Percentiles rank a stretch among this genome's conserved stretches.
Evolutionary conservation across 2,888 invertebrate genomes (phyloP).

Genomic region (Scaeva pyrastri): DNA sequence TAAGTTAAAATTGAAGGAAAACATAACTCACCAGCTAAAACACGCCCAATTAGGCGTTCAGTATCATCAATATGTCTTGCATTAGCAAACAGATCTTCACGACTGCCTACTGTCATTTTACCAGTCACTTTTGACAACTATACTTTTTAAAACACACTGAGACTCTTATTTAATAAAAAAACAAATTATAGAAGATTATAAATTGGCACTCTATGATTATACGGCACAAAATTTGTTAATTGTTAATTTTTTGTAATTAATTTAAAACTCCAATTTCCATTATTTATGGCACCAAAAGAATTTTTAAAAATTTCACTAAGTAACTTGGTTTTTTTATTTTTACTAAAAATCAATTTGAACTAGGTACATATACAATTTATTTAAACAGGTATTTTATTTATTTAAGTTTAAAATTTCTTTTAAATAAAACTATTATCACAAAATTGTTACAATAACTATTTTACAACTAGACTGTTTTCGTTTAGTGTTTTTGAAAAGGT

Average conservation of each 20-base stretch:
- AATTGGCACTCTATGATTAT: constrained; percentile 39
- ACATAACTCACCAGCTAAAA: constrained; percentile 82
- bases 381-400: not conserved
- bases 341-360: constrained; percentile 54
- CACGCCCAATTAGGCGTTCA: constrained; percentile 83
- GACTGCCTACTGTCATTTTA: constrained; percentile 83
- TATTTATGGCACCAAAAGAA: constrained; percentile 60
- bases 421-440: constrained; percentile 66
- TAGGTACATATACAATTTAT: constrained; percentile 23
- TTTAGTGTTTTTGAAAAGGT: constrained; percentile 82
- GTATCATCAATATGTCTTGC: constrained; percentile 82
- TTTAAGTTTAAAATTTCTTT: constrained; percentile 3
- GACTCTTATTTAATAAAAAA: constrained; percentile 4
- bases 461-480: constrained; percentile 79
- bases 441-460: constrained; percentile 28
- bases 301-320: constrained; percentile 58
- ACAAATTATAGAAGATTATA: not conserved
- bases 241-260: constrained; percentile 16
- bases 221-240: constrained; percentile 45
- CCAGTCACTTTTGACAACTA: constrained; percentile 16
- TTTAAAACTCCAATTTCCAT: constrained; percentile 1
- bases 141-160: constrained; percentile 15
- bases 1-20: not conserved
- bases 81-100: constrained; percentile 83
- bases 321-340: not conserved